Evolutionary conservation across 2,797 vertebrate genomes (phyloP).

Genomic region (Phataginus tricuspis): DNA sequence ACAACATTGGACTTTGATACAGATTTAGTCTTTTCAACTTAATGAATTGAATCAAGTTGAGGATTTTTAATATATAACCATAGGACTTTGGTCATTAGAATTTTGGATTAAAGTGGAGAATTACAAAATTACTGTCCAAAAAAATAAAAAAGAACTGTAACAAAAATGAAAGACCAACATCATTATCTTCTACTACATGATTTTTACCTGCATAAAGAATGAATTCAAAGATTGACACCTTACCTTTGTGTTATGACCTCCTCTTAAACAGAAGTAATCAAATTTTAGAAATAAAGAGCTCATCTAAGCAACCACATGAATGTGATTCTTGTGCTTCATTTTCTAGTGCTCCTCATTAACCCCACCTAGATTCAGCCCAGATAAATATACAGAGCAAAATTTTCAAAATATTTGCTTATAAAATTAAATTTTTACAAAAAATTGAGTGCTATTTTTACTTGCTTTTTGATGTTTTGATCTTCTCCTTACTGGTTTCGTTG

Average conservation of each 20-base stretch:
- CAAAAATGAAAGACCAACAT: background rate
- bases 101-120: too few relatives aligned
- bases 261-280: background rate
- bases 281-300: constrained; percentile 57
- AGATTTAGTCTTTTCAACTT: background rate
- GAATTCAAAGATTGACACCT: constrained; percentile 4
- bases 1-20: background rate
- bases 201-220: background rate
- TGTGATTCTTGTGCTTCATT: background rate
- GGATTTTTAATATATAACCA: background rate
- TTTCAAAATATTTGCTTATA: background rate
- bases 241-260: background rate
- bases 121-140: background rate
- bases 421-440: background rate
- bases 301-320: background rate
- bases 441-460: background rate
- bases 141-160: background rate
- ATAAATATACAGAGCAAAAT: background rate
- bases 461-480: background rate
- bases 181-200: background rate
- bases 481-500: background rate
- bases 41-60: background rate
- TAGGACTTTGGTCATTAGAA: background rate
- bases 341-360: background rate
- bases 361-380: background rate